A percentile compares a stretch with the other conserved stretches of the same genome.
phyloP scores from a whole-genome alignment of 2,113 vertebrate genomes.

The Zingel zingel region DNA sequence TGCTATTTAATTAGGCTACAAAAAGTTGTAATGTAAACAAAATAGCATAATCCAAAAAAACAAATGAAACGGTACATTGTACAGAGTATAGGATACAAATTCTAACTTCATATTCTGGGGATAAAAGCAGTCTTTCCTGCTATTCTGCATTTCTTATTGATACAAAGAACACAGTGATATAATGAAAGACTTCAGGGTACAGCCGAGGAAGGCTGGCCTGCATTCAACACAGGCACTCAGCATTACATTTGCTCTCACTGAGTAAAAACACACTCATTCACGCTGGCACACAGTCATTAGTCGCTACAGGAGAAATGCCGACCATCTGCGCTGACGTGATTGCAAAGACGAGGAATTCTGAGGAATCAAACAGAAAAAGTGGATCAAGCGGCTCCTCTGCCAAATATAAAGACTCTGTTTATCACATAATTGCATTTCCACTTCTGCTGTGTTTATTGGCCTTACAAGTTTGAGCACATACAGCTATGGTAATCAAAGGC shows the following conservation, averaged over 20 bases:
- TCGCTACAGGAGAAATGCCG: slow-evolving; percentile 65
- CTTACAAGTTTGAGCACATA: slow-evolving; percentile 56
- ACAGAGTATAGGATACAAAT: background rate
- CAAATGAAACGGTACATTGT: background rate
- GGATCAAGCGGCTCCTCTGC: slow-evolving; percentile 42
- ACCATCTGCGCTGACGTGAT: slow-evolving; percentile 74
- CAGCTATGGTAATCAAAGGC: slow-evolving; percentile 59
- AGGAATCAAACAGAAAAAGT: slow-evolving; percentile 60
- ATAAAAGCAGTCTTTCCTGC: background rate
- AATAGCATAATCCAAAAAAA: background rate
- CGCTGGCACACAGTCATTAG: slow-evolving; percentile 52
- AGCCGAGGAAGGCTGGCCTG: slow-evolving; percentile 34
- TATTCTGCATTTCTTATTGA: slow-evolving; percentile 24
- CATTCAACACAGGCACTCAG: slow-evolving; percentile 41
- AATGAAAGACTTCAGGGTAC: slow-evolving; percentile 37
- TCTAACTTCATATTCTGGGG: background rate
- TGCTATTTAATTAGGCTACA: slow-evolving; percentile 8
- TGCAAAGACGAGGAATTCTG: slow-evolving; percentile 62
- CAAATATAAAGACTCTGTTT: slow-evolving; percentile 69
- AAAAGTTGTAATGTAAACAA: background rate
- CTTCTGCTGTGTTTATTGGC: slow-evolving; percentile 66
- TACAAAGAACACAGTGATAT: slow-evolving; percentile 25
- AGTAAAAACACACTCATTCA: slow-evolving; percentile 49
- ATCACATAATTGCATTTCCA: slow-evolving; percentile 76
- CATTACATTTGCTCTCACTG: slow-evolving; percentile 58